Evolutionary conservation across 2,797 vertebrate genomes (phyloP).

Genomic region (Champsocephalus gunnari): DNA sequence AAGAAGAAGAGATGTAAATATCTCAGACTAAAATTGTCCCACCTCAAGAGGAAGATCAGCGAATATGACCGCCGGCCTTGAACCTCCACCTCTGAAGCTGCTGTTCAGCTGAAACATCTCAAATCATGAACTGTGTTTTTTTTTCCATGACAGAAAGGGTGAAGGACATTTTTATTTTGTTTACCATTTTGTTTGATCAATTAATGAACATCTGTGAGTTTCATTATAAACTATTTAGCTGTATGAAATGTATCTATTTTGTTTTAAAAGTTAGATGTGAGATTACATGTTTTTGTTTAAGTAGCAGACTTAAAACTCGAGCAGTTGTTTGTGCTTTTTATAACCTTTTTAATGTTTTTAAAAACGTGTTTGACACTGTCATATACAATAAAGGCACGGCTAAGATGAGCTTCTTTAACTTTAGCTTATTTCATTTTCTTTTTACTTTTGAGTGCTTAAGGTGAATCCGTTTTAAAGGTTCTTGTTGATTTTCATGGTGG

Average conservation of each 20-base stretch:
- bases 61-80: conserved; percentile 87
- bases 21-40: conserved; percentile 88
- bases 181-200: background rate
- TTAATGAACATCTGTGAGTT: conserved; percentile 18
- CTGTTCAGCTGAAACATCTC: background rate
- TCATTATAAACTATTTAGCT: conserved; percentile 12
- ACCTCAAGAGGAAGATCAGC: conserved; percentile 91
- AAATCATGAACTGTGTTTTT: background rate
- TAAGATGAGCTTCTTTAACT: background rate
- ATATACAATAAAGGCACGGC: conserved; percentile 5
- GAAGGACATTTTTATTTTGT: conserved; percentile 2
- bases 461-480: conserved; percentile 1
- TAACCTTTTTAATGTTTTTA: background rate
- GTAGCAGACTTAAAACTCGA: background rate
- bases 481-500: background rate
- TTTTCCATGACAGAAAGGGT: background rate
- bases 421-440: background rate
- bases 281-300: conserved; percentile 13
- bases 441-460: background rate
- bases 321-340: conserved; percentile 10
- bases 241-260: conserved; percentile 20
- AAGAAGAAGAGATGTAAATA: conserved; percentile 88
- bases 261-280: conserved; percentile 8
- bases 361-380: background rate
- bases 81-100: conserved; percentile 37